These are phyloP conservation scores for Invenusta paracnida DNA, from an alignment of 2,888 invertebrate genomes.

Conservation along the genomic window DNA sequence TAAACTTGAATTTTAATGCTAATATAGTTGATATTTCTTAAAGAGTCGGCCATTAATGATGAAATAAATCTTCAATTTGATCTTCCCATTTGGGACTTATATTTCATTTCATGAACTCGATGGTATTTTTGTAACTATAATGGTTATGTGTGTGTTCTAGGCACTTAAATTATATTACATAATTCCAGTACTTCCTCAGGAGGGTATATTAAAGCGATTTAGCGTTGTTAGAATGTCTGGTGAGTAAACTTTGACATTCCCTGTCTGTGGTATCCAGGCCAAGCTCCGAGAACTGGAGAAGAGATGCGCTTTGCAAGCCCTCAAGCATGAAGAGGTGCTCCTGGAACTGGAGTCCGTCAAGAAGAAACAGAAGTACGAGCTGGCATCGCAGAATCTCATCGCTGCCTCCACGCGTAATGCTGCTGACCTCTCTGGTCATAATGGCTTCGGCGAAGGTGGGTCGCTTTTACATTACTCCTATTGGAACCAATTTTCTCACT, in stretches of 20 bases:
- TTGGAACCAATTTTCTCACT: too few species aligned
- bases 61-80: too few species aligned
- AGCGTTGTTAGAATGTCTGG: not conserved
- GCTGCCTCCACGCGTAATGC: not conserved
- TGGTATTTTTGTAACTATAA: too few species aligned
- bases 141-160: too few species aligned
- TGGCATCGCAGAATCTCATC: not conserved
- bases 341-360: slow-evolving; percentile 75
- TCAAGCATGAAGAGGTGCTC: slow-evolving; percentile 80
- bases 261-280: slow-evolving; percentile 48
- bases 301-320: slow-evolving; percentile 72
- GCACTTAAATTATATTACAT: too few species aligned
- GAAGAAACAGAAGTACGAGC: slow-evolving; percentile 53
- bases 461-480: not conserved
- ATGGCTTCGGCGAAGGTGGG: not conserved
- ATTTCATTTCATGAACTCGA: too few species aligned
- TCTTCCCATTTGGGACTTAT: too few species aligned
- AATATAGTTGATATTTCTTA: too few species aligned
- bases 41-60: too few species aligned
- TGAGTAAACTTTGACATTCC: not conserved
- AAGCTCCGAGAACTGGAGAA: slow-evolving; percentile 75
- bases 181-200: too few species aligned
- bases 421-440: not conserved
- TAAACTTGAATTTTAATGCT: too few species aligned
- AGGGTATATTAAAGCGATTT: slow-evolving; percentile 31